Base-by-base conservation (phyloP, 2,113 vertebrate genomes). In the Gallinago undulata region DNA sequence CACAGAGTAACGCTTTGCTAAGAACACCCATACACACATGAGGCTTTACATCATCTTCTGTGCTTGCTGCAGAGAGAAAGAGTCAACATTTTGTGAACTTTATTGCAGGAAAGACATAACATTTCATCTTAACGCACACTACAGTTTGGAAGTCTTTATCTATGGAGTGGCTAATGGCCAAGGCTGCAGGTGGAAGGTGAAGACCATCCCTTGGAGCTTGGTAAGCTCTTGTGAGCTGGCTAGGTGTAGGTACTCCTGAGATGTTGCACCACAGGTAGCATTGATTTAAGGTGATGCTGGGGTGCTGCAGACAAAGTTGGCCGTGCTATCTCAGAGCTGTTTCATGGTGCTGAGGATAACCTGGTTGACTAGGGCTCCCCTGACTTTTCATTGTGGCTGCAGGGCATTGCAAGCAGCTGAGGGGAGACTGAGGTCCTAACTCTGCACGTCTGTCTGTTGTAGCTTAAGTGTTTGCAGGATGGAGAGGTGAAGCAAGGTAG, bases 11-110 rank as follows among this genome's bases (percentile, higher is more conserved):
- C 47, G 18, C 12, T 6, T 80, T n/a, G 16, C 78, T 47, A 27
- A 47, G 50, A 76, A 48, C 39, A 48, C n/a, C 53, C 13, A 51
- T 39, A 93, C 96, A 88, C 88, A 88, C 13, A 1, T 7, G 53
- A n/a, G 15, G 35, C 0, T 82, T 94, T 82, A 43, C 11, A 51
- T 66, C 31, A 31, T 31, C 30, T 51, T 50, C 47, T 47, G 17
- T 15, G 64, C 64, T 77, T 27, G 51, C 81, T 76, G 70, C 53
- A 51, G 37, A 67, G 37, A 87, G 60, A 85, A 91, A 90, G 31
- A 47, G 56, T 50, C 11, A 6, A 68, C 19, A 15, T 86, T 95
- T 88, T 76, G 70, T 68, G 81, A 97, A 85, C 48, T 94, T 91
- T 85, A 76, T 53, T 85, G 88, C 57, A 64, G 25, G 53, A 79